These are phyloP conservation scores for Knipowitschia caucasica DNA, from an alignment of 2,797 vertebrate species.

Conservation along the genomic window DNA sequence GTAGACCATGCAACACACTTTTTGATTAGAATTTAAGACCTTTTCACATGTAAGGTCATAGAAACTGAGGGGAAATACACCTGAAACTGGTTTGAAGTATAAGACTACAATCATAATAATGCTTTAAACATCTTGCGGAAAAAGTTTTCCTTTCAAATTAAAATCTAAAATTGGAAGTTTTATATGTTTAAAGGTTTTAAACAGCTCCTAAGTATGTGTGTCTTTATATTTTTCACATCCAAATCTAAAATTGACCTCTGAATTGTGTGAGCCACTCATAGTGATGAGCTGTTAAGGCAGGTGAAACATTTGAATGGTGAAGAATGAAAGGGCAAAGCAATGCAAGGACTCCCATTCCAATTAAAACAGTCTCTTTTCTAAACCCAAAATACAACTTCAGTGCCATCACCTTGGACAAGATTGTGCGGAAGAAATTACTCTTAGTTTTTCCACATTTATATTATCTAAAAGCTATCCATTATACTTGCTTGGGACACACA, in stretches of 20 bases:
- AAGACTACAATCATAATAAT: not conserved
- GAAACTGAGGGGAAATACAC: not conserved
- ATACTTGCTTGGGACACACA: constrained; percentile 28
- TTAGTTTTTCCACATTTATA: not conserved
- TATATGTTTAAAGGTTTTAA: too few species aligned
- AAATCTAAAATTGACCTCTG: constrained; percentile 9
- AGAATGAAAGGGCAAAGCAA: constrained; percentile 2
- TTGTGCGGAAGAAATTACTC: constrained; percentile 38
- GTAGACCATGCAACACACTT: not conserved
- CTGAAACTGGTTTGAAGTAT: not conserved
- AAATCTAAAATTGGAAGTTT: not conserved
- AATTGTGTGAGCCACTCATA: constrained; percentile 1
- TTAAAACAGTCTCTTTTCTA: constrained; percentile 19
- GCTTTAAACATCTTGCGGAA: not conserved
- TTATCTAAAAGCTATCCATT: constrained; percentile 9
- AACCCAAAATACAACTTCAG: constrained; percentile 15
- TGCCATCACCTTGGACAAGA: constrained; percentile 48
- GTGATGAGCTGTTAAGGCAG: constrained; percentile 27
- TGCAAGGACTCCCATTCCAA: constrained; percentile 16
- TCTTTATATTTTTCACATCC: constrained; percentile 12
- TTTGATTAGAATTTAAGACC: constrained; percentile 8
- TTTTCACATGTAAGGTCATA: not conserved
- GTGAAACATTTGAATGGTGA: constrained; percentile 15
- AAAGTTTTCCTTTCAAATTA: not conserved
- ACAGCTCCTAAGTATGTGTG: too few species aligned